Conservation (phyloP, 2,797 vertebrate species). For the Spea hammondii region DNA sequence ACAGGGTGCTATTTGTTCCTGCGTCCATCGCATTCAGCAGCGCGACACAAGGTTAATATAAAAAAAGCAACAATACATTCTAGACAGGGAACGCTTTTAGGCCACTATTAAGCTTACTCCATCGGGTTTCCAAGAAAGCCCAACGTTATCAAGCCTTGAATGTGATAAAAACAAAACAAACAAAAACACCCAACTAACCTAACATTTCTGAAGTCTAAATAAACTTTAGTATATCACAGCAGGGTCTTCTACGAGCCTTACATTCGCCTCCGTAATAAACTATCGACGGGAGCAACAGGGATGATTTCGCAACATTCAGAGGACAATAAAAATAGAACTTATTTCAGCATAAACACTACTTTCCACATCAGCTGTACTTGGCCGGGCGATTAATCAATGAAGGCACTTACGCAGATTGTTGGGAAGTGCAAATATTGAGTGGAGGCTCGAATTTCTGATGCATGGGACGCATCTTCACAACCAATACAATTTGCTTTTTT, state of each 20-base stretch:
- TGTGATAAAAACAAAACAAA: not conserved
- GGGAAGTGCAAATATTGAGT: slow-evolving; percentile 17
- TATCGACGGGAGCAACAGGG: not conserved
- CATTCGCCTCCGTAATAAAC: slow-evolving; percentile 2
- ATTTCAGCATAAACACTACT: slow-evolving; percentile 4
- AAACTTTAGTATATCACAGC: not conserved
- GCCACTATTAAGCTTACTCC: slow-evolving; percentile 20
- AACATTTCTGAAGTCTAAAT: not conserved
- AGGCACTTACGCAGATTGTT: slow-evolving; percentile 15
- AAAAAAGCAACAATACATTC: slow-evolving; percentile 28
- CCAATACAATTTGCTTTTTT: no score
- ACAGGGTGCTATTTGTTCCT: slow-evolving; percentile 33
- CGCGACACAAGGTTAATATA: slow-evolving; percentile 36
- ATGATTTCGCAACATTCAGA: not conserved
- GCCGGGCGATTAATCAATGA: slow-evolving; percentile 20
- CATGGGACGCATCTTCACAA: no score
- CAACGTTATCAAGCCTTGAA: not conserved
- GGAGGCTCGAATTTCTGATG: not conserved
- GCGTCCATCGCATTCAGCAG: slow-evolving; percentile 33
- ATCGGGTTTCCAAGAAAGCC: not conserved
- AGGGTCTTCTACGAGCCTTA: not conserved
- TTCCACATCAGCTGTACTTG: slow-evolving; percentile 4
- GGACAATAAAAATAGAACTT: not conserved
- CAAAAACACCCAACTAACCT: not conserved
- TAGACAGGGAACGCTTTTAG: not conserved